Evolutionary conservation across 2,797 vertebrate species (phyloP), one percentile per base, ranked within the genome.

Genomic region (Prunella strophiata): DNA sequence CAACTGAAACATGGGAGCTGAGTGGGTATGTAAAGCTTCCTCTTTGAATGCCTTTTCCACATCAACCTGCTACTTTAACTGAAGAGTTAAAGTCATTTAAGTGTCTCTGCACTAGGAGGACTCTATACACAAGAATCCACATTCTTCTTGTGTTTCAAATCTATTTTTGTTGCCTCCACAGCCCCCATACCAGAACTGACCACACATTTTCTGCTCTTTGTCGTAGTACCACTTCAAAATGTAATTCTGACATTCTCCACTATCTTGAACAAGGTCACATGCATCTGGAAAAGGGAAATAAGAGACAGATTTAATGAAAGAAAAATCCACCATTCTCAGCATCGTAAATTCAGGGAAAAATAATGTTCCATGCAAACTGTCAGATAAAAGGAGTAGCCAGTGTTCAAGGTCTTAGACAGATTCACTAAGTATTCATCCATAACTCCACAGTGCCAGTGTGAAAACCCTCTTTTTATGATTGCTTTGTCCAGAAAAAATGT

Each of bases 161-260:
- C 96, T 97, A 96, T 98, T 99, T 48, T 45, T 83, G 38, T 98
- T 99, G 50, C 98, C 98, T 42, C 95, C 97, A 43, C 98, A 99
- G 96, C 98, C 97, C 2, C 99, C 97, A 12, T 97, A 98, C 98
- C 98, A 99, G 97, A 99, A 99, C 29, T 88, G 97, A 18, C 42
- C 42, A 48, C 98, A 99, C 9, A 94, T 95, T 45, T 59, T 94
- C 89, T 97, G 94, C 5, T 97, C 54, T 20, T 88, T 77, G 95
- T 98, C 40, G 2, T 98, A 98, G 97, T 97, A 98, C 98, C 98
- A 99, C 74, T 97, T 98, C 90, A 98, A 97, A 75, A 70, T 22
- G 42, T 98, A 98, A 66, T 98, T 59, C 71, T 96, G 92, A 85
- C 98, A 99, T 72, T 89, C 10, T 30, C 98, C 98, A 48, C 63